These are phyloP conservation scores for Drosophila setifemur DNA, from an alignment of 1,140 invertebrate species.

Conservation along the genomic window DNA sequence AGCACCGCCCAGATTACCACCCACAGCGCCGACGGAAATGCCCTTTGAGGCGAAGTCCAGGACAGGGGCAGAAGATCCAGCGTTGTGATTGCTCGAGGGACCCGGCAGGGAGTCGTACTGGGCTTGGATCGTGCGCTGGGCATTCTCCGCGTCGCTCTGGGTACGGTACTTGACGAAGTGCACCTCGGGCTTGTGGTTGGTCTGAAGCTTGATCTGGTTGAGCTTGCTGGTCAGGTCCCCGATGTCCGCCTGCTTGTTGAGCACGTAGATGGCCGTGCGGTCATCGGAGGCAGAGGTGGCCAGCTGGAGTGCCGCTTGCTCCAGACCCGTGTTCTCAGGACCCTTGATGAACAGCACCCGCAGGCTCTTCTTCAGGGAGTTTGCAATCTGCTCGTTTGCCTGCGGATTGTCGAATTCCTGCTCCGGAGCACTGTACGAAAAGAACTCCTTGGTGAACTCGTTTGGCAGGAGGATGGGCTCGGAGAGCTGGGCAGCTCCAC, in stretches of 20 bases:
- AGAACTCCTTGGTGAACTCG: slow-evolving; percentile 74
- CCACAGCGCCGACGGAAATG: not conserved
- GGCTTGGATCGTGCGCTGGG: slow-evolving; percentile 67
- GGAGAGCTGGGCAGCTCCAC: slow-evolving; percentile 46
- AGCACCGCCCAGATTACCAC: not conserved
- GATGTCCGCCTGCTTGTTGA: slow-evolving; percentile 86
- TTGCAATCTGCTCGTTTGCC: slow-evolving; percentile 44
- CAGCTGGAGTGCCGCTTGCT: slow-evolving; percentile 86
- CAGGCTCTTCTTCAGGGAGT: slow-evolving; percentile 88
- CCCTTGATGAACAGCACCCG: slow-evolving; percentile 94
- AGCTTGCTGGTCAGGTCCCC: slow-evolving; percentile 54
- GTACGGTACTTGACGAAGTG: slow-evolving; percentile 89
- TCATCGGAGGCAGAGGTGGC: slow-evolving; percentile 87
- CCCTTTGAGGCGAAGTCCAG: slow-evolving; percentile 59
- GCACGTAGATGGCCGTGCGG: slow-evolving; percentile 92
- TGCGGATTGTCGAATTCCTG: slow-evolving; percentile 59
- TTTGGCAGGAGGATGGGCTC: slow-evolving; percentile 43
- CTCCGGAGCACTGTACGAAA: slow-evolving; percentile 63
- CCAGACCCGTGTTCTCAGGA: slow-evolving; percentile 84
- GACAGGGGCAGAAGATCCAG: slow-evolving; percentile 47
- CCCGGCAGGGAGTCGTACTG: slow-evolving; percentile 66
- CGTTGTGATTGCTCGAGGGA: slow-evolving; percentile 54
- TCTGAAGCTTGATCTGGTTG: slow-evolving; percentile 50
- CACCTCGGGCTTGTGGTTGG: slow-evolving; percentile 86
- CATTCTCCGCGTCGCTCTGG: slow-evolving; percentile 83